These are phyloP conservation scores for Tipula helvola DNA, from an alignment of 2,888 invertebrate genomes.

Conservation along the genomic window DNA sequence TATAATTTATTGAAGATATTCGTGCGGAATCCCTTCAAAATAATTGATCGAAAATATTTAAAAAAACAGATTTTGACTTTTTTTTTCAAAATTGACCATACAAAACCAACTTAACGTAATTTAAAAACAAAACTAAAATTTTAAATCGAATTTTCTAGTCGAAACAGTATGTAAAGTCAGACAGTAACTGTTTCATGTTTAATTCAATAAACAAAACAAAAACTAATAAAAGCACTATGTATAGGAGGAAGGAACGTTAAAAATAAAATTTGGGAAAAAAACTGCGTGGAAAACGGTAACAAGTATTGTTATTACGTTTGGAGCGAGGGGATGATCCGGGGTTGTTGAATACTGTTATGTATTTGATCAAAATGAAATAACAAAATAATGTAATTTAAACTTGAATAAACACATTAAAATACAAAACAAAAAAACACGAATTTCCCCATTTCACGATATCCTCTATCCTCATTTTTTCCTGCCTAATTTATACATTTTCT, in stretches of 20 bases:
- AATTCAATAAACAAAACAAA: background rate
- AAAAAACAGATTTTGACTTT: background rate
- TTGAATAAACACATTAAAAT: background rate
- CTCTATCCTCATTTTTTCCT: background rate
- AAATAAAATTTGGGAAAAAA: background rate
- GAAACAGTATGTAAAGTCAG: background rate
- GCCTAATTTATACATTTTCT: background rate
- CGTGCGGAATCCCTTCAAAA: background rate
- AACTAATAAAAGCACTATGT: background rate
- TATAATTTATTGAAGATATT: background rate
- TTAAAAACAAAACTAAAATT: background rate
- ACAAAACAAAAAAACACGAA: background rate
- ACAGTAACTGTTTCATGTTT: background rate
- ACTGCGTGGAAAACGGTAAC: background rate
- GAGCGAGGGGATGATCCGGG: background rate
- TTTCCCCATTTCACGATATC: background rate
- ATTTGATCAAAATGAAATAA: background rate
- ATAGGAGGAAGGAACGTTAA: background rate
- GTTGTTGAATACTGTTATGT: background rate
- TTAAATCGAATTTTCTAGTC: background rate
- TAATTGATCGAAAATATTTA: background rate
- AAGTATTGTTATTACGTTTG: background rate
- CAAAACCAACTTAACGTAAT: background rate
- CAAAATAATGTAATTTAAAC: background rate
- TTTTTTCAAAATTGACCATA: background rate